Evolutionary conservation across 2,113 vertebrate genomes (phyloP), one percentile per base, ranked within the genome.

Genomic region (Alethe diademata): DNA sequence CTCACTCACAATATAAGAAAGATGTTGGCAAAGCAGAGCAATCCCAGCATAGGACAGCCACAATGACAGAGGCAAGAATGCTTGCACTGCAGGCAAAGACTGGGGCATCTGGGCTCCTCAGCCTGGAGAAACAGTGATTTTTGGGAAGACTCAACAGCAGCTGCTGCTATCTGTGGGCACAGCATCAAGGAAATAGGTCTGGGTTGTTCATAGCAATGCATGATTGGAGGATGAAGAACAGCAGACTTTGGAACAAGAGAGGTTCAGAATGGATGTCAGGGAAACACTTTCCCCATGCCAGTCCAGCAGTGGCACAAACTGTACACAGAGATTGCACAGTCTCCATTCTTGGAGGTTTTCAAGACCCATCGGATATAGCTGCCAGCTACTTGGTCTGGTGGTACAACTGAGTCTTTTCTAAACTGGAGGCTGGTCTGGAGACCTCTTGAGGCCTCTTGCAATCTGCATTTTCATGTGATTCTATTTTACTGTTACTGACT

Each of bases 101-200:
- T 31, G 9, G 9, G 40, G 14, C 3, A 57, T 25, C 20, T 64
- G 38, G 51, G 18, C 20, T 69, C 43, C 33, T 91, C 71, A 86
- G 24, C 8, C 36, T 45, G 33, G 6, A 65, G 16, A 48, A 69
- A 19, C 19, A 11, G 29, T 47, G 43, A 10, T 24, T 82, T 82
- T 43, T 20, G 6, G 6, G 19, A 36, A 19, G 7, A 62, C 7
- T 6, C 11, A 61, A 6, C 14, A 53, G n/a, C 40, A 69, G 15
- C 29, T 18, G 14, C 12, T 40, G 43, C 2, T 38, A 26, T 28
- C 23, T 57, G 14, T 0, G 1, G 11, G 35, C 23, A 47, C 9
- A 78, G 12, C 24, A 88, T 35, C 35, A 72, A 80, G 33, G 57
- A 92, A 82, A 56, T 22, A 23, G 43, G 53, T 19, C 7, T 4